phyloP scores from a whole-genome alignment of 2,797 vertebrate species.

The Macropodus opercularis region DNA sequence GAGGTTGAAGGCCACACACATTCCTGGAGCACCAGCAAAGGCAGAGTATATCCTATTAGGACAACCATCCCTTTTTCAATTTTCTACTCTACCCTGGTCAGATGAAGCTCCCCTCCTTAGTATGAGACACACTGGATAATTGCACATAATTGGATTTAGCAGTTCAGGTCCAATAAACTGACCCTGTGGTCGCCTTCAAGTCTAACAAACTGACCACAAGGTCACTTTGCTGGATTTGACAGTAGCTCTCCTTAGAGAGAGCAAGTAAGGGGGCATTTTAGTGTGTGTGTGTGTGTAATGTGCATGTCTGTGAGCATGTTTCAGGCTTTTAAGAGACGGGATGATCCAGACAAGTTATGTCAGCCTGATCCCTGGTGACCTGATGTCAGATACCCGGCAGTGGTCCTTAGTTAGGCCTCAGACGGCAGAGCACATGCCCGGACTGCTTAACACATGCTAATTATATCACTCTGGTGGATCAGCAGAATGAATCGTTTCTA shows the following conservation, averaged over 20 bases:
- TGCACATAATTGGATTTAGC: constrained; percentile 72
- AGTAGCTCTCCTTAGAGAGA: constrained; percentile 20
- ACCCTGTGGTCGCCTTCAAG: constrained; percentile 67
- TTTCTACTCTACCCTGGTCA: constrained; percentile 10
- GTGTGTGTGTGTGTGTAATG: background rate
- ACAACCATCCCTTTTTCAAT: constrained; percentile 37
- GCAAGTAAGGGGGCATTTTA: background rate
- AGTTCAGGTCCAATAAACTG: constrained; percentile 44
- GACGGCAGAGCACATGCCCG: constrained; percentile 6
- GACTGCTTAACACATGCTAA: constrained; percentile 42
- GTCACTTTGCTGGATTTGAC: constrained; percentile 49
- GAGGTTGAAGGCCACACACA: constrained; percentile 8
- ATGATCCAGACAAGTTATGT: constrained; percentile 17
- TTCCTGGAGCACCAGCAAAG: background rate
- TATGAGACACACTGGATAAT: constrained; percentile 60
- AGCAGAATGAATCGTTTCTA: constrained; percentile 44
- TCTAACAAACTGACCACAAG: constrained; percentile 24
- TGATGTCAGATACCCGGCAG: constrained; percentile 21
- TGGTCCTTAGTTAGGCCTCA: constrained; percentile 25
- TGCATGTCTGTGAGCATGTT: constrained; percentile 7
- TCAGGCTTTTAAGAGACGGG: constrained; percentile 15
- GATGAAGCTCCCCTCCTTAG: constrained; percentile 51
- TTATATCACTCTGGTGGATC: constrained; percentile 38
- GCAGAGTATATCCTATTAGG: constrained; percentile 13
- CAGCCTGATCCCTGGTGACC: constrained; percentile 22